Conservation (phyloP, 2,888 invertebrate species). For the Iphiclides podalirius region DNA sequence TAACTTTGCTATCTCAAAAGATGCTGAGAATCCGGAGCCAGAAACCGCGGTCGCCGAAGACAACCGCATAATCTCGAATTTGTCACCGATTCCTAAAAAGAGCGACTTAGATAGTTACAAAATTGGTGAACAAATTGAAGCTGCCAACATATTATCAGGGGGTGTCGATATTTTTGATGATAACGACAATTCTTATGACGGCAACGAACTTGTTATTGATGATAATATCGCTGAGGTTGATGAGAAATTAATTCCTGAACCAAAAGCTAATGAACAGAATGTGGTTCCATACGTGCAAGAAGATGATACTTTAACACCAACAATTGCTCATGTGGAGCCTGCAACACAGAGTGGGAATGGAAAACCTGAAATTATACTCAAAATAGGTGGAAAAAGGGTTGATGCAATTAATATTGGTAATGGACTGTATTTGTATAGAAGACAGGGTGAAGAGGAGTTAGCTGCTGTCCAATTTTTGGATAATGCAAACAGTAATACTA, state of each 20-base stretch:
- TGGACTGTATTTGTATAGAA: conserved; percentile 69
- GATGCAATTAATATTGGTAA: conserved; percentile 75
- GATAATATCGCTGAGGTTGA: conserved; percentile 53
- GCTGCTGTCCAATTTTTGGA: conserved; percentile 70
- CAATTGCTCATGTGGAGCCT: conserved; percentile 41
- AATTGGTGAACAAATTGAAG: conserved; percentile 71
- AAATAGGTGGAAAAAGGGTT: conserved; percentile 72
- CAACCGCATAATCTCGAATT: conserved; percentile 49
- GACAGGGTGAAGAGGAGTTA: conserved; percentile 63
- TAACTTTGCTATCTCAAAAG: conserved; percentile 55
- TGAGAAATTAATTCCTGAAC: conserved; percentile 36
- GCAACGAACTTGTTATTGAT: conserved; percentile 72
- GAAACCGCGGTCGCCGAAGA: conserved; percentile 44
- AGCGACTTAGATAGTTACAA: conserved; percentile 59
- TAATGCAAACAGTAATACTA: conserved; percentile 56
- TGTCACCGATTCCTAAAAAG: conserved; percentile 63
- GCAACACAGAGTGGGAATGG: conserved; percentile 57
- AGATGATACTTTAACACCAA: conserved; percentile 37
- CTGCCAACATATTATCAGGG: conserved; percentile 71
- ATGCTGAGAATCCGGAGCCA: conserved; percentile 49
- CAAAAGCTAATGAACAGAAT: conserved; percentile 28
- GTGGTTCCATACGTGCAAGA: conserved; percentile 37
- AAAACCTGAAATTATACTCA: conserved; percentile 67
- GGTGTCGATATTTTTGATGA: conserved; percentile 75
- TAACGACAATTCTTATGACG: conserved; percentile 75